These are phyloP conservation scores for Tortricodes alternella DNA, from an alignment of 2,888 invertebrate genomes.

Conservation along the genomic window DNA sequence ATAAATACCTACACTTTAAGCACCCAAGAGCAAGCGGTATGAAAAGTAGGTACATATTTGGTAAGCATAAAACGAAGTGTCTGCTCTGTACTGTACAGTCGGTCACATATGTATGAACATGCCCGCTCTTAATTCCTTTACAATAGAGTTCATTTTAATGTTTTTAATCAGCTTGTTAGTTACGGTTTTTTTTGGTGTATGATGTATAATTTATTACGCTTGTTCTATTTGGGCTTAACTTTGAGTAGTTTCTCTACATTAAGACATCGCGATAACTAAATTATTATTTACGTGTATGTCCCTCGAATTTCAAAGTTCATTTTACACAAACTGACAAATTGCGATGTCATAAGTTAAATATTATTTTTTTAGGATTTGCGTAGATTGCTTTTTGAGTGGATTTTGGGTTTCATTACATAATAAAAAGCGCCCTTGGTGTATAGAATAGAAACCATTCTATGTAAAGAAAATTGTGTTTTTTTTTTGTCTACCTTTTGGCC, in stretches of 20 bases:
- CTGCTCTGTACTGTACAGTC: no score
- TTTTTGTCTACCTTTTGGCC: no score
- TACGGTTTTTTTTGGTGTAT: not conserved
- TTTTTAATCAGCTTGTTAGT: not conserved
- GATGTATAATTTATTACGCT: not conserved
- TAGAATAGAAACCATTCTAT: not conserved
- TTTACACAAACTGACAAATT: not conserved
- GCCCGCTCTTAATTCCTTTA: no score
- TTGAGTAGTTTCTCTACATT: not conserved
- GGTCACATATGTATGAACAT: no score
- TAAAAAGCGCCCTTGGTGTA: not conserved
- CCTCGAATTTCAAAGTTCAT: not conserved
- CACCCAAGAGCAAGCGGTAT: no score
- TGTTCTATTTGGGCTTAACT: not conserved
- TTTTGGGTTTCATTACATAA: not conserved
- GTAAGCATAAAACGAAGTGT: no score
- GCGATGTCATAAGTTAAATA: not conserved
- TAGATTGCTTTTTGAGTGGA: not conserved
- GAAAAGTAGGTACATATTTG: no score
- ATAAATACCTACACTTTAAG: no score
- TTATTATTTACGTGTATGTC: not conserved
- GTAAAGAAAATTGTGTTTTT: not conserved
- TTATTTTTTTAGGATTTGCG: not conserved
- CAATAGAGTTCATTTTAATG: not conserved
- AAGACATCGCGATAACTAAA: not conserved